Percentiles rank a stretch among this genome's conserved stretches.
These are phyloP conservation scores for Haliaeetus leucogaster DNA, from an alignment of 2,113 vertebrate species.

Conservation along the genomic window DNA sequence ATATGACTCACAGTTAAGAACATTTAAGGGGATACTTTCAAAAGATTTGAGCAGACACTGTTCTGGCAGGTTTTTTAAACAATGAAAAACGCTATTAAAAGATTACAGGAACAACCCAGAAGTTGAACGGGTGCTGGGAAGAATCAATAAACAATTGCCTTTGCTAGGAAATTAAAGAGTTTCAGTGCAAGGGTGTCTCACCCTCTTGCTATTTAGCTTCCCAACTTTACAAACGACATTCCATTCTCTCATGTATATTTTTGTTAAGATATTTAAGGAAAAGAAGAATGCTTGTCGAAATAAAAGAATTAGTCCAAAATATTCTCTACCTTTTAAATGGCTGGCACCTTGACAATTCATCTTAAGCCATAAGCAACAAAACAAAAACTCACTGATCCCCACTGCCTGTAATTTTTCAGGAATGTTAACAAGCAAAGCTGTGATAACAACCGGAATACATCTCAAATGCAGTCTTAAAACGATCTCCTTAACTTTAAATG, in stretches of 20 bases:
- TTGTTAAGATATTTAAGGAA: constrained; percentile 11
- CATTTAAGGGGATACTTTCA: not conserved
- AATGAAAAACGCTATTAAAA: constrained; percentile 13
- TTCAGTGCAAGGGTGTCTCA: not conserved
- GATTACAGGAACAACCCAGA: constrained; percentile 14
- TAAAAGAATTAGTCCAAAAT: constrained; percentile 6
- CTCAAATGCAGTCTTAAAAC: not conserved
- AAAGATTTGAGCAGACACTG: not conserved
- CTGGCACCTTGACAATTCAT: constrained; percentile 31
- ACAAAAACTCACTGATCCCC: constrained; percentile 11
- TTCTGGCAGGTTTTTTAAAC: constrained; percentile 1
- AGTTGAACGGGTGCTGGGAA: not conserved
- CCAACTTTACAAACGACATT: constrained; percentile 33
- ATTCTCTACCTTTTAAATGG: constrained; percentile 35
- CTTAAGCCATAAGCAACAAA: not conserved
- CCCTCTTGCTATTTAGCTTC: not conserved
- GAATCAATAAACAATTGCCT: constrained; percentile 27
- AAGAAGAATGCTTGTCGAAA: constrained; percentile 14
- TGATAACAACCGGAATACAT: not conserved
- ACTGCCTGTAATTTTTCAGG: constrained; percentile 13
- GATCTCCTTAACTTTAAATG: not conserved
- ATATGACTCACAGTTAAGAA: not conserved
- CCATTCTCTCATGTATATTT: constrained; percentile 46
- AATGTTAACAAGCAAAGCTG: not conserved
- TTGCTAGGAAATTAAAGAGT: not conserved